Base-by-base conservation (phyloP, 1,140 invertebrate genomes). In the Brachionus asplanchnoidis region DNA sequence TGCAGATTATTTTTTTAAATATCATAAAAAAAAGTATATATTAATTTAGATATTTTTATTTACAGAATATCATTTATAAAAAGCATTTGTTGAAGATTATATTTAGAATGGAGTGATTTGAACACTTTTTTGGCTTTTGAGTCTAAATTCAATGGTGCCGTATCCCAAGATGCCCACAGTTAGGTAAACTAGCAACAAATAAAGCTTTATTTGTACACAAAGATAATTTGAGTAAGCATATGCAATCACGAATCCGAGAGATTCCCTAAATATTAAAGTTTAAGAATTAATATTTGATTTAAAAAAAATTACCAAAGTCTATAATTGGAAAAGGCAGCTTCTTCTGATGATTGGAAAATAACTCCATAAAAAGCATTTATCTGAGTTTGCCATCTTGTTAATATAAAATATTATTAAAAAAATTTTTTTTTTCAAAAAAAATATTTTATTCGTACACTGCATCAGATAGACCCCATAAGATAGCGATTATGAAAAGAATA, bases 241-340 rank as follows among this genome's bases (percentile, higher is more conserved):
- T 5, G 95, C 95, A 14, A 97, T 93, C 2, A 97, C 95, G 87
- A 97, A 97, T 0, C 96, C 97, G 12, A 94, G 91, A 23, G 94
- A 95, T 90, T 98, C 96, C 95, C 95, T 80, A 53, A 17, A 32
- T 7, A 36, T 28, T 28, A 12, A 97, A 32, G 7, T n/a, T n/a
- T 11, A 50, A 12, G 3, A 50, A n/a, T 32, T 17, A 9, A 3
- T 23, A 65, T 50, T 56, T 56, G 14, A 0, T 40, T 32, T 3
- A 97, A 95, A 87, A 97, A 97, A 0, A 96, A 96, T 90, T 97
- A 96, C 88, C 88, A 89, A 5, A 98, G 92, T 46, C 96, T 92
- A 89, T 95, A 98, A 90, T 97, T 97, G 85, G 95, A 96, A 91
- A 98, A 98, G 0, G 96, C 96, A 0, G 96, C 95, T 89, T 98